These are phyloP conservation scores for Trichonephila inaurata DNA, from an alignment of 1,140 invertebrate species.

Conservation along the genomic window DNA sequence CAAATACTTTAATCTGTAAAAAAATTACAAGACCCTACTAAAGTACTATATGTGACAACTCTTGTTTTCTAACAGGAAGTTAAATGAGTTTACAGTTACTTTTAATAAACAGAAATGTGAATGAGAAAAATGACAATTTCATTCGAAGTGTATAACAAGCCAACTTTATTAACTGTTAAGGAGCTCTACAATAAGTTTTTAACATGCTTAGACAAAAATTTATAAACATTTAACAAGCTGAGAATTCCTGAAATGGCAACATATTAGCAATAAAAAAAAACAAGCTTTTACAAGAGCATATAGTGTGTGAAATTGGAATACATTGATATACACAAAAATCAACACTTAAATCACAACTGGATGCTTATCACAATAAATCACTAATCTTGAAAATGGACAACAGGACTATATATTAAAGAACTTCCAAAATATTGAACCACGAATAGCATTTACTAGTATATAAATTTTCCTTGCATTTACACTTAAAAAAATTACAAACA, in stretches of 20 bases:
- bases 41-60: no score
- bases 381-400: constrained; percentile 64
- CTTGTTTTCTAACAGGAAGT: no score
- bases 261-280: constrained; percentile 68
- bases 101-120: no score
- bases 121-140: background rate
- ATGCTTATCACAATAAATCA: constrained; percentile 73
- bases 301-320: constrained; percentile 63
- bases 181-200: constrained; percentile 69
- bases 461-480: constrained; percentile 63
- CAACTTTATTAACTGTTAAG: constrained; percentile 74
- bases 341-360: constrained; percentile 70
- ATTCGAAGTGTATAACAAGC: constrained; percentile 75
- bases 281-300: constrained; percentile 64
- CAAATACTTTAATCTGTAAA: no score
- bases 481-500: constrained; percentile 65
- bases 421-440: constrained; percentile 58
- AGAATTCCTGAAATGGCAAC: constrained; percentile 64
- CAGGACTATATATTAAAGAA: constrained; percentile 66
- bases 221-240: constrained; percentile 75
- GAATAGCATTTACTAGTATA: constrained; percentile 73
- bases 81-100: no score
- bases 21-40: no score
- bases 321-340: constrained; percentile 60
- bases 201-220: constrained; percentile 76